Evolutionary conservation across 2,797 vertebrate genomes (phyloP).

Genomic region (Pyrocephalus nanus): DNA sequence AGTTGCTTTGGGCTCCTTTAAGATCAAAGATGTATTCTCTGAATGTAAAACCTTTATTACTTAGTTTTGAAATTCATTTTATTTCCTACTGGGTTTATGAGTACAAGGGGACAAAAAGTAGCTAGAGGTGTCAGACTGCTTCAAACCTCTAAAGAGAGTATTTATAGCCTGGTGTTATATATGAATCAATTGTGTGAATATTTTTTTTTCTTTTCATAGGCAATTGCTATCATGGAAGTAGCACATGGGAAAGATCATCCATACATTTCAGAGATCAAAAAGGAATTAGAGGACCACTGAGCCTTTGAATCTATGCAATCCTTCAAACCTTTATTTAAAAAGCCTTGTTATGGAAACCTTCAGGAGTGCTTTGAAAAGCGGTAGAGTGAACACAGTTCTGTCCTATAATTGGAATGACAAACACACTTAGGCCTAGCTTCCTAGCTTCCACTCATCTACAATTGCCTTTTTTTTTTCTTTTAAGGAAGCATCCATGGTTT

Average conservation of each 20-base stretch:
- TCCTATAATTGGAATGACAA: conserved; percentile 67
- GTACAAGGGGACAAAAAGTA: conserved; percentile 74
- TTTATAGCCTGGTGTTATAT: conserved; percentile 72
- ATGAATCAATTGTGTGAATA: conserved; percentile 71
- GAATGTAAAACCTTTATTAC: conserved; percentile 72
- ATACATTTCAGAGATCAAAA: conserved; percentile 87
- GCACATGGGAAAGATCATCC: conserved; percentile 91
- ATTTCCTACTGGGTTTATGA: conserved; percentile 71
- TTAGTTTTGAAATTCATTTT: conserved; percentile 68
- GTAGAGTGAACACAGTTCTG: conserved; percentile 48
- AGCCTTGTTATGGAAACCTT: conserved; percentile 63
- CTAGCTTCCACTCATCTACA: conserved; percentile 21
- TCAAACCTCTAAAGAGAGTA: conserved; percentile 69
- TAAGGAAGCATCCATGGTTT: conserved; percentile 36
- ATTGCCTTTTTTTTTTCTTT: not conserved
- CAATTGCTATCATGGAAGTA: conserved; percentile 92
- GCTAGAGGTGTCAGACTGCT: conserved; percentile 71
- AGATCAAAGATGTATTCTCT: conserved; percentile 68
- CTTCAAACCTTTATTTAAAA: conserved; percentile 68
- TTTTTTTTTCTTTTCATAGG: conserved; percentile 77
- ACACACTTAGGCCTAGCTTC: conserved; percentile 43
- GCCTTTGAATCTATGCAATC: conserved; percentile 63
- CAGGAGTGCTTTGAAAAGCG: conserved; percentile 46
- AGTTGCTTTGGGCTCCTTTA: conserved; percentile 68
- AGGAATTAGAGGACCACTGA: conserved; percentile 84